Conservation (phyloP, 1,140 invertebrate species). For the Anoplolepis gracilipes region DNA sequence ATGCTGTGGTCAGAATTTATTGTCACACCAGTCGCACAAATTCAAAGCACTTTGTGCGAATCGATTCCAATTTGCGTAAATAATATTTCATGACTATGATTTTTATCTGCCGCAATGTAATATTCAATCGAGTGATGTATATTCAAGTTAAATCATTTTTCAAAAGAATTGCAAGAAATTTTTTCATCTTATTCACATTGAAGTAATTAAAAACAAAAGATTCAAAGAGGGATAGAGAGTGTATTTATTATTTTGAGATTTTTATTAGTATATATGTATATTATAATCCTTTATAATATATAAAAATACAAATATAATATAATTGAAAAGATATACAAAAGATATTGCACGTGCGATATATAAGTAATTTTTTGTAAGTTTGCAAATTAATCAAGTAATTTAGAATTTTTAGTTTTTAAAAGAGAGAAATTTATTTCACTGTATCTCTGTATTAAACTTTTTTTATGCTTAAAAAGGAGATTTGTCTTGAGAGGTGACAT, state of each 20-base stretch:
- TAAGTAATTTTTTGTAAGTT: not conserved
- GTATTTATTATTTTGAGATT: not conserved
- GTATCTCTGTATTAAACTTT: not conserved
- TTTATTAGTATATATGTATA: not conserved
- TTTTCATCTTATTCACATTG: not conserved
- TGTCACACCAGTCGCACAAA: not conserved
- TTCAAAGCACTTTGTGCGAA: conserved; percentile 59
- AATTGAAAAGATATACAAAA: too few relatives aligned
- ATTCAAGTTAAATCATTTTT: not conserved
- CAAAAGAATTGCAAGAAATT: not conserved
- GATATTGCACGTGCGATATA: too few relatives aligned
- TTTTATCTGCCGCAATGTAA: conserved; percentile 74
- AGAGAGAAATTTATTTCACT: not conserved
- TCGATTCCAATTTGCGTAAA: conserved; percentile 70
- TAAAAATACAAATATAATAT: too few relatives aligned
- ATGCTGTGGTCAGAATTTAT: conserved; percentile 39
- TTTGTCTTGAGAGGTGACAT: not conserved
- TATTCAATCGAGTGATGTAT: conserved; percentile 63
- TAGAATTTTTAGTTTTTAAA: not conserved
- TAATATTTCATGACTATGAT: conserved; percentile 68
- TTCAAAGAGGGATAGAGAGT: not conserved
- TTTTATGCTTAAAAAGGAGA: not conserved
- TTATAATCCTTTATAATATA: too few relatives aligned
- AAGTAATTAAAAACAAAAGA: not conserved
- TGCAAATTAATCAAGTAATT: not conserved